Percentiles rank a stretch among this genome's conserved stretches.
These are phyloP conservation scores for Podargus strigoides DNA, from an alignment of 2,797 vertebrate genomes.

Conservation along the genomic window DNA sequence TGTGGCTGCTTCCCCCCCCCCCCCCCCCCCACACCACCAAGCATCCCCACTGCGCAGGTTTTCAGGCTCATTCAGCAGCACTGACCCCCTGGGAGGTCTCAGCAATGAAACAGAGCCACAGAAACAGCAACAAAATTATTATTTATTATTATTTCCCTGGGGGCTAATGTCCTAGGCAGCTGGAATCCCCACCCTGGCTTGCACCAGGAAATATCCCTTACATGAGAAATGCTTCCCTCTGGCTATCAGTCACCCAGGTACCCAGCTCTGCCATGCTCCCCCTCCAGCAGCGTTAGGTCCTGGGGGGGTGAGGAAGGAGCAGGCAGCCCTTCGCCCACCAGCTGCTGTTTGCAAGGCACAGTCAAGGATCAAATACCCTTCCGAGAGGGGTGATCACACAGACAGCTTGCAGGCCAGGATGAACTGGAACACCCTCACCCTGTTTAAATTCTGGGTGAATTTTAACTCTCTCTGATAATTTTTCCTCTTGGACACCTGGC, in stretches of 20 bases:
- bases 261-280: not conserved
- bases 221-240: not conserved
- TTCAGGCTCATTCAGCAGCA: not conserved
- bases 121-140: not conserved
- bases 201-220: not conserved
- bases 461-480: not conserved
- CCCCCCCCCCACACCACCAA: accelerated
- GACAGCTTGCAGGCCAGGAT: not conserved
- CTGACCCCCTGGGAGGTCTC: accelerated
- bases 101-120: not conserved
- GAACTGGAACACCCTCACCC: not conserved
- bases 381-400: accelerated
- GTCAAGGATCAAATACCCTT: not conserved
- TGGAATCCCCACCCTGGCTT: not conserved
- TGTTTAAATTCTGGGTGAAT: not conserved
- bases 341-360: not conserved
- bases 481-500: not conserved
- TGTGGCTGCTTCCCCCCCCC: not conserved
- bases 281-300: accelerated
- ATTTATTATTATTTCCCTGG: accelerated
- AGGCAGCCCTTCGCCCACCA: not conserved
- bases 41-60: not conserved
- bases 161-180: not conserved
- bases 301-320: not conserved
- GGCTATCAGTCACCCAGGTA: not conserved